Evolutionary conservation across 2,113 vertebrate species (phyloP).

Genomic region (Rattus rattus): DNA sequence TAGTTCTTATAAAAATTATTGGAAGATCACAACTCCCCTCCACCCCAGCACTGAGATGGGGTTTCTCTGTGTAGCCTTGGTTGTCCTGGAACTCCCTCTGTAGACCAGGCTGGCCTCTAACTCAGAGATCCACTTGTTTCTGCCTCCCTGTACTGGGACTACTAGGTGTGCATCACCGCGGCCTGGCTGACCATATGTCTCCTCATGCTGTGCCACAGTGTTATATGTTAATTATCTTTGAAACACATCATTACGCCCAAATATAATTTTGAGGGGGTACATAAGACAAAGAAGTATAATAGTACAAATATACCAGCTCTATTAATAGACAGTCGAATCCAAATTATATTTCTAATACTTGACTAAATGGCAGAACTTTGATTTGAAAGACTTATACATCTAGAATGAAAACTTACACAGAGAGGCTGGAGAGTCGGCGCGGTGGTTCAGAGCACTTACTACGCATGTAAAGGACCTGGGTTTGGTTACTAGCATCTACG

Average conservation of each 20-base stretch:
- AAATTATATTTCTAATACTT: not conserved
- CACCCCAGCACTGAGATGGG: no score
- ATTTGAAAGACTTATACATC: no score
- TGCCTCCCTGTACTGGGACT: no score
- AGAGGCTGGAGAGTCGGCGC: not conserved
- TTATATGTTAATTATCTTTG: not conserved
- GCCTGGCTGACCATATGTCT: not conserved
- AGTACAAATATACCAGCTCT: not conserved
- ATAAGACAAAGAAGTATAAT: not conserved
- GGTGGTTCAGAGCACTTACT: not conserved
- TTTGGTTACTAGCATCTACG: not conserved
- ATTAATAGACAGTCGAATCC: not conserved
- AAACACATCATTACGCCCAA: not conserved
- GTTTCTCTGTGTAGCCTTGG: no score
- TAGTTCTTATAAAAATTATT: not conserved
- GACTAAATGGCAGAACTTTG: no score
- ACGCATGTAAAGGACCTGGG: not conserved
- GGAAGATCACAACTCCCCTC: no score
- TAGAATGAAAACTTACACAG: no score
- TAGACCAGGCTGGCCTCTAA: no score
- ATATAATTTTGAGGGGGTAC: not conserved
- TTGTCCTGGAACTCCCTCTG: no score
- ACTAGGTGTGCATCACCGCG: no score
- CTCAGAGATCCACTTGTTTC: no score
- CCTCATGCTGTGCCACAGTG: not conserved